Conservation (phyloP, 1,140 invertebrate genomes). For the Lepidotrigona ventralis region DNA sequence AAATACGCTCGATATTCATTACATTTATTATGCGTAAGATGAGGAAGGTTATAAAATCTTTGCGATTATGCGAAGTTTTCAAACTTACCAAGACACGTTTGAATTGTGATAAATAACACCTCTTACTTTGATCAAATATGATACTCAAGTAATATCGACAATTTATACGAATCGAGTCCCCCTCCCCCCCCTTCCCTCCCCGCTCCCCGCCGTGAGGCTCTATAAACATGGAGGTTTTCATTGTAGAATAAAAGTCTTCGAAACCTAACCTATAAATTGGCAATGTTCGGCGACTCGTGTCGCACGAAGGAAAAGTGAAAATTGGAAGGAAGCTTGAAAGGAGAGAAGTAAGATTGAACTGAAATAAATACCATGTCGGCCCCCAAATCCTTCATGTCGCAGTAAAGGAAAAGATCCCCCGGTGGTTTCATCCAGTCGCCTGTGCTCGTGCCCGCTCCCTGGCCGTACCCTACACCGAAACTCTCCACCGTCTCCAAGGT, state of each 20-base stretch:
- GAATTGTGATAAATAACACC: background rate
- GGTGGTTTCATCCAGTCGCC: slow-evolving; percentile 84
- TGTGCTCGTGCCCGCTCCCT: slow-evolving; percentile 76
- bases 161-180: background rate
- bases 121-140: background rate
- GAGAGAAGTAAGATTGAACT: background rate
- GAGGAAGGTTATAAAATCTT: background rate
- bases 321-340: too few species aligned
- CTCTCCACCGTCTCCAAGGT: slow-evolving; percentile 81
- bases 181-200: too few species aligned
- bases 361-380: slow-evolving; percentile 84
- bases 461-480: slow-evolving; percentile 76
- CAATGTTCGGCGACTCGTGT: background rate
- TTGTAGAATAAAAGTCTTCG: slow-evolving; percentile 8
- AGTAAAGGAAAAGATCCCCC: slow-evolving; percentile 85
- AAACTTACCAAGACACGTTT: background rate
- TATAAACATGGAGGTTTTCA: slow-evolving; percentile 42
- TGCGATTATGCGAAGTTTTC: background rate
- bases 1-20: slow-evolving; percentile 2
- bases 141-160: background rate
- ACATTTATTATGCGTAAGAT: background rate
- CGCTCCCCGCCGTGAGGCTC: background rate
- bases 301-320: background rate
- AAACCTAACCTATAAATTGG: slow-evolving; percentile 43
- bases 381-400: slow-evolving; percentile 88